Evolutionary conservation across 2,113 vertebrate species (phyloP).

Genomic region (Colossoma macropomum): DNA sequence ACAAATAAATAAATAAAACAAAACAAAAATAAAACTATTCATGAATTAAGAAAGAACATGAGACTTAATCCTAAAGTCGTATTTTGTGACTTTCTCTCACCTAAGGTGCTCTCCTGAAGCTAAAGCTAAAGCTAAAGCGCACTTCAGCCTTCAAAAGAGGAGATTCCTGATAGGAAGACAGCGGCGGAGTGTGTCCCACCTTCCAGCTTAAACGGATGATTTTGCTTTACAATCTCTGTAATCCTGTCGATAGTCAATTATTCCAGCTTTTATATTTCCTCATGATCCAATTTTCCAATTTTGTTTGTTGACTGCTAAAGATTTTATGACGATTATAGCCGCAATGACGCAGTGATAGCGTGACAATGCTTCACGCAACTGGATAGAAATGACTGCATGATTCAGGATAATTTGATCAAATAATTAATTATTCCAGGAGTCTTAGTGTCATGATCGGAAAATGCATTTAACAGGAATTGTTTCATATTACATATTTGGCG

Average conservation of each 20-base stretch:
- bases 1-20: too few relatives aligned
- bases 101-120: background rate
- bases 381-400: background rate
- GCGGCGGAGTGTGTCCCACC: too few relatives aligned
- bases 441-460: background rate
- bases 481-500: background rate
- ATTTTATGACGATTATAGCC: background rate
- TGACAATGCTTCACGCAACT: background rate
- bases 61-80: background rate
- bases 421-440: background rate
- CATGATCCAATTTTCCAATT: background rate
- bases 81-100: background rate
- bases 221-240: too few relatives aligned
- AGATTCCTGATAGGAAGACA: too few relatives aligned
- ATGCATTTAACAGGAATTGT: background rate
- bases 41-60: too few relatives aligned
- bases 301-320: background rate
- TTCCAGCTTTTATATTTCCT: background rate
- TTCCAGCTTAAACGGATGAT: too few relatives aligned
- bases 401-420: background rate
- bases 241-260: background rate
- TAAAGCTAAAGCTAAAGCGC: background rate
- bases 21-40: too few relatives aligned
- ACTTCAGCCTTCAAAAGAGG: background rate
- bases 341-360: background rate